Evolutionary conservation across 2,888 invertebrate genomes (phyloP), one percentile per base, ranked within the genome.

Genomic region (Clivina fossor): DNA sequence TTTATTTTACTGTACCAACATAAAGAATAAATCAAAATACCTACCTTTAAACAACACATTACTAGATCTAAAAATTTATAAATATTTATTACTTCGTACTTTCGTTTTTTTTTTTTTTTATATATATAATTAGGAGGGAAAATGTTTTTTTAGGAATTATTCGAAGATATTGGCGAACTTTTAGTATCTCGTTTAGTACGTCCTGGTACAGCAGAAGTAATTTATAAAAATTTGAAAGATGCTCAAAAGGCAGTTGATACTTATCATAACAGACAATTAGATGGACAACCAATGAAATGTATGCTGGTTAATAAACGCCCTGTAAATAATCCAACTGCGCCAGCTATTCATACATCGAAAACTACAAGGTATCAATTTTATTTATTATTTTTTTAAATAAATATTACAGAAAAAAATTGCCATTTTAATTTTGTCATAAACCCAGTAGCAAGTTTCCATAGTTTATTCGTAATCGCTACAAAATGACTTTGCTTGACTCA

Each of bases 241-340:
- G 95, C 95, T 22, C 85, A 90, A 65, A 85, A 85, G 71, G 94
- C 96, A 1, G 92, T 94, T 2, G 92, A 93, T 65, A 86, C 92
- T 49, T 95, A 95, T 75, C 93, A 95, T 71, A 93, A 94, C 72
- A 78, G 95, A 46, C 93, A 93, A 69, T 76, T 96, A 35, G 95
- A 96, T 76, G 93, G 94, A 1, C 90, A 91, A 68, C 93, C 93
- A 3, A 93, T 93, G 93, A 91, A 90, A 70, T 93, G 92, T 70
- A 80, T 91, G 50, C 78, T 93, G 60, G 90, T 92, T 4, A 88
- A 89, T 68, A 88, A 89, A 33, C 78, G 88, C 66, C 78, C 83
- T 33, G 76, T 82, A 60, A 79, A 80, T 69, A 82, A 82, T 65
- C 79, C 81, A 9, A 78, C 81, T 16, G 77, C 74, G 40, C 74